Percentiles rank a stretch among this genome's conserved stretches.
phyloP scores from a whole-genome alignment of 2,113 vertebrate genomes.

The Mungos mungo region DNA sequence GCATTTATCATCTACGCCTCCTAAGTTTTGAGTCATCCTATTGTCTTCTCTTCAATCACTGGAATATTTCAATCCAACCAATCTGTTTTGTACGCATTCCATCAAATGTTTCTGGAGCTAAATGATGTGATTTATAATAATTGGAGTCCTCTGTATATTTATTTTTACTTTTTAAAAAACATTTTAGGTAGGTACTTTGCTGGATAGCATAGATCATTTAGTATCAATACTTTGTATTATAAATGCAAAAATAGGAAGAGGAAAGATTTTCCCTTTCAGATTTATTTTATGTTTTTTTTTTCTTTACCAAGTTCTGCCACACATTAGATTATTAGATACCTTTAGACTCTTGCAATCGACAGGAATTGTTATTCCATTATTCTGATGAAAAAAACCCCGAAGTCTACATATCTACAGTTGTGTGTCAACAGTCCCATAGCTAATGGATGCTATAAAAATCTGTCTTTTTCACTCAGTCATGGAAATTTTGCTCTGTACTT shows the following conservation, averaged over 20 bases:
- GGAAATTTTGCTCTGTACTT: not conserved
- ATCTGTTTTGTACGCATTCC: not conserved
- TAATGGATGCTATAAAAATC: not conserved
- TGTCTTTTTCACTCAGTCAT: not conserved
- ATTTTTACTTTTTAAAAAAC: not conserved
- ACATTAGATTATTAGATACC: not conserved
- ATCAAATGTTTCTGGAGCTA: not conserved
- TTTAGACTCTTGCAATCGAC: not conserved
- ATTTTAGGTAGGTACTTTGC: not conserved
- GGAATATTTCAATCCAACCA: not conserved
- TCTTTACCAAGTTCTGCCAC: not conserved
- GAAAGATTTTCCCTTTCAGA: not conserved
- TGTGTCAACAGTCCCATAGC: not conserved
- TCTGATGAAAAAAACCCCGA: not conserved
- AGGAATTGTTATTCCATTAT: slow-evolving; percentile 3
- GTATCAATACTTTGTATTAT: not conserved
- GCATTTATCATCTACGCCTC: not conserved
- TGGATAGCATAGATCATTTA: not conserved
- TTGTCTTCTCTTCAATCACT: not conserved
- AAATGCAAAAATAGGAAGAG: not conserved
- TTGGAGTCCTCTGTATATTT: not conserved
- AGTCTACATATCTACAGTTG: not conserved
- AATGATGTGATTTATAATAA: not conserved
- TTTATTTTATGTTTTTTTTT: not conserved
- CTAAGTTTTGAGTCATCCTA: slow-evolving; percentile 17